Conservation (phyloP, 2,888 invertebrate species). For the Aspidiotus destructor region DNA sequence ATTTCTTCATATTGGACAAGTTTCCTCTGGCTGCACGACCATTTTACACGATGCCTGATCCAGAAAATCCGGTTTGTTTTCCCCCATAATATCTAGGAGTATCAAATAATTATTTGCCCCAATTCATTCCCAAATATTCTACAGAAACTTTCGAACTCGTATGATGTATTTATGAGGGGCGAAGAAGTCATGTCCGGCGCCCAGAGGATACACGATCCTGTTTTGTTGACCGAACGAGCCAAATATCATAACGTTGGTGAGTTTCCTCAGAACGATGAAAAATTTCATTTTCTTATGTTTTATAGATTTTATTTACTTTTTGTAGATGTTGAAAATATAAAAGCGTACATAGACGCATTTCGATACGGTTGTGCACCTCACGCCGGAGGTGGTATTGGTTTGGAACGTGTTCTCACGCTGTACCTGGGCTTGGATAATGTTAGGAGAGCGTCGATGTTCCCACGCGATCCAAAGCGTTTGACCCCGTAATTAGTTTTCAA, state of each 20-base stretch:
- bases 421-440: conserved; percentile 94
- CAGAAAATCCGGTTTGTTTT: conserved; percentile 51
- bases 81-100: too few relatives aligned
- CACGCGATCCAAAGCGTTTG: conserved; percentile 90
- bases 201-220: conserved; percentile 91
- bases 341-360: conserved; percentile 91
- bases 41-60: conserved; percentile 71
- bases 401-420: conserved; percentile 95
- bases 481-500: conserved; percentile 59
- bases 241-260: conserved; percentile 43
- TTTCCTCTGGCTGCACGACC: neutral
- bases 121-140: neutral
- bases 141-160: conserved; percentile 78
- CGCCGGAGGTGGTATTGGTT: conserved; percentile 87
- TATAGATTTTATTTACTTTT: conserved; percentile 39
- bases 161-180: conserved; percentile 99
- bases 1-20: too few relatives aligned
- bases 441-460: conserved; percentile 94
- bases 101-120: too few relatives aligned
- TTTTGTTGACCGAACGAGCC: conserved; percentile 75
- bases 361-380: conserved; percentile 92
- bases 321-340: conserved; percentile 78
- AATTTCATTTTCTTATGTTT: too few relatives aligned
- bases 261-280: too few relatives aligned
- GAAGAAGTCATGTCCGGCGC: conserved; percentile 97